Percentiles rank a stretch among this genome's conserved stretches.
Evolutionary conservation across 2,888 invertebrate genomes (phyloP).

Genomic region (Dicranocentrus wangi): DNA sequence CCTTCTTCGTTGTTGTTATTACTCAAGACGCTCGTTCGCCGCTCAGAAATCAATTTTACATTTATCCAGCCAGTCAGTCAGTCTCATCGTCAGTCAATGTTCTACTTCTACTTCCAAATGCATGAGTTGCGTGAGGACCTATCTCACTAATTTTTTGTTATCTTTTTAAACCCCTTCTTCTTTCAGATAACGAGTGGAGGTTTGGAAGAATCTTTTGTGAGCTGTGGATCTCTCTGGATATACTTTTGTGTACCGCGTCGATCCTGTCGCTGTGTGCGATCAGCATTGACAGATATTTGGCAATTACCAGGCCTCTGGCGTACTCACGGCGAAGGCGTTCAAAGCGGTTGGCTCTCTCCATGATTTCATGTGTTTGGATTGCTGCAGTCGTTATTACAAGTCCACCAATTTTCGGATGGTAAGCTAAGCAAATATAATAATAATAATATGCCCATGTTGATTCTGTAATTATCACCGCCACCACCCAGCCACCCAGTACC

Average conservation of each 20-base stretch:
- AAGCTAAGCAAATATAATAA: constrained; percentile 73
- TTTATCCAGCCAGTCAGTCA: no score
- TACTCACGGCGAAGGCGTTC: constrained; percentile 92
- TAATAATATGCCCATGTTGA: neutral
- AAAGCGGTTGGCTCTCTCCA: constrained; percentile 86
- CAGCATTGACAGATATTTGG: constrained; percentile 91
- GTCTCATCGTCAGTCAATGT: no score
- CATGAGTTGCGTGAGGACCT: no score
- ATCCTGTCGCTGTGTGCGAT: constrained; percentile 86
- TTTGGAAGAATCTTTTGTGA: constrained; percentile 91
- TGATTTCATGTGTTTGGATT: constrained; percentile 93
- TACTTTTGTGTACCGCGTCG: constrained; percentile 87
- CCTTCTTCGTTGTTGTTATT: neutral
- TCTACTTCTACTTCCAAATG: no score
- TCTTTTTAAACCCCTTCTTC: neutral
- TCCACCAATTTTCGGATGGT: constrained; percentile 95
- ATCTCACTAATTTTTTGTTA: no score
- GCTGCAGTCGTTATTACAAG: constrained; percentile 92
- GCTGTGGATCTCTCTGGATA: constrained; percentile 94
- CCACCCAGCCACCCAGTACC: no score
- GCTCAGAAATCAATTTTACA: no score
- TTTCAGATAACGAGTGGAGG: constrained; percentile 80
- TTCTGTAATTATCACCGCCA: constrained; percentile 20
- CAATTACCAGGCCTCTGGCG: constrained; percentile 93
- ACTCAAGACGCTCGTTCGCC: no score